Percentiles rank a stretch among this genome's conserved stretches.
phyloP scores from a whole-genome alignment of 1,140 invertebrate species.

The Bombus confusus region DNA sequence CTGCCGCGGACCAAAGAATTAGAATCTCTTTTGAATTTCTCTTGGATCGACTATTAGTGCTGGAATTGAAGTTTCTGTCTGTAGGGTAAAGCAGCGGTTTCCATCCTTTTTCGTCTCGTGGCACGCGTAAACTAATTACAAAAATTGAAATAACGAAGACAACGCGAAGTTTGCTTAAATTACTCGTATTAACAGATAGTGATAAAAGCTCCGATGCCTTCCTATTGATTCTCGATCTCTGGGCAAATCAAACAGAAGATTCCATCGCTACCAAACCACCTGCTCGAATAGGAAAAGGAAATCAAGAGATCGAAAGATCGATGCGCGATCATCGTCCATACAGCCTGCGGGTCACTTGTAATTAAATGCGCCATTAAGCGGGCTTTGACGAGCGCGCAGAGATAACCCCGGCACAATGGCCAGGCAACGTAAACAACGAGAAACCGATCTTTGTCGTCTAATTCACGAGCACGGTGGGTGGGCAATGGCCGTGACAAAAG shows the following conservation, averaged over 20 bases:
- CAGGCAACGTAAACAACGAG: constrained; percentile 14
- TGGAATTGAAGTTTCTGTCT: background rate
- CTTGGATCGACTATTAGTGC: background rate
- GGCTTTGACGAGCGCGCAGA: background rate
- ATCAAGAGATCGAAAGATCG: background rate
- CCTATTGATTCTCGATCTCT: background rate
- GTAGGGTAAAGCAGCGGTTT: no score
- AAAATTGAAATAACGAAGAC: no score
- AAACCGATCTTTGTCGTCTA: constrained; percentile 6
- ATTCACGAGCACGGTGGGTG: constrained; percentile 1
- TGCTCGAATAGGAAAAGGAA: background rate
- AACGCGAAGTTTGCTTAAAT: no score
- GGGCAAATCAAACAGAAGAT: background rate
- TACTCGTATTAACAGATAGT: no score
- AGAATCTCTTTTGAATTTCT: background rate
- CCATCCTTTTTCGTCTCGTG: no score
- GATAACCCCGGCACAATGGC: constrained; percentile 14
- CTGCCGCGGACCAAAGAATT: background rate
- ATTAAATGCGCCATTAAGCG: constrained; percentile 37
- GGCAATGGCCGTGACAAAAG: constrained; percentile 39
- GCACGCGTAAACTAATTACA: no score
- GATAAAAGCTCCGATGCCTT: no score
- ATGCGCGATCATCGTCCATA: background rate
- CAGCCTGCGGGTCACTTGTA: background rate
- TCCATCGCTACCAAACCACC: no score